Percentiles rank a stretch among this genome's conserved stretches.
These are phyloP conservation scores for Felis catus DNA, from an alignment of 2,113 vertebrate species.

Conservation along the genomic window F.catus_Fca126_mat1.0 CM031421.1:95057001-95057500, in stretches of 20 bases:
- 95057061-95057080: not conserved
- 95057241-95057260: not conserved
- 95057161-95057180: not conserved
- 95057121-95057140: not conserved
- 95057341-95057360: not conserved
- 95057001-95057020: not conserved
- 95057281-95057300: slow-evolving; percentile 10
- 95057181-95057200: not conserved
- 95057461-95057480: not conserved
- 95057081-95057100: not conserved
- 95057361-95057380: not conserved
- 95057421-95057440: not conserved
- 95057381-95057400: not conserved
- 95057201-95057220: not conserved
- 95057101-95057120: not conserved
- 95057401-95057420: not conserved
- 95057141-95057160: not conserved
- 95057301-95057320: not conserved
- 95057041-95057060: not conserved
- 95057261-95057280: not conserved
- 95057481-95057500: not conserved
- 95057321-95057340: not conserved
- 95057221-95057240: not conserved
- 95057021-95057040: not conserved
- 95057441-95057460: not conserved